Evolutionary conservation across 1,140 invertebrate genomes (phyloP).

Genomic region (Charaxes varanes): DNA sequence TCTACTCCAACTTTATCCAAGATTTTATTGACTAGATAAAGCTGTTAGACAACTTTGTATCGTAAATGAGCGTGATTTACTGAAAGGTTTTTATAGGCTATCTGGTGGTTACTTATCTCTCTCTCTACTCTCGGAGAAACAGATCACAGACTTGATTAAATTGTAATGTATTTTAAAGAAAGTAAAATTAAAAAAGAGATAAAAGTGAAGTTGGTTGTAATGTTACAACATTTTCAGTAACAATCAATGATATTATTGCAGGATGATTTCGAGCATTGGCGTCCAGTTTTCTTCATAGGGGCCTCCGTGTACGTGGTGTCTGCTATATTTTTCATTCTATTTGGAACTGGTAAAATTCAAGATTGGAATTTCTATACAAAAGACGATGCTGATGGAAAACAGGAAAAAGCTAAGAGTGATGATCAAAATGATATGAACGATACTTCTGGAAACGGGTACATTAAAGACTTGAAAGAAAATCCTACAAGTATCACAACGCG

Average conservation of each 20-base stretch:
- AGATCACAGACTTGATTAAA: too few relatives aligned
- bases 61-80: too few relatives aligned
- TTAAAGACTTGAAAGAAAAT: constrained; percentile 46
- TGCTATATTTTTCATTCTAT: constrained; percentile 80
- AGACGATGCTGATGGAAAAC: constrained; percentile 29
- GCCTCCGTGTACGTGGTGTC: constrained; percentile 81
- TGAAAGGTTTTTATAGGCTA: too few relatives aligned
- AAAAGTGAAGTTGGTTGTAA: too few relatives aligned
- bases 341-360: constrained; percentile 79
- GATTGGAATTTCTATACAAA: constrained; percentile 75
- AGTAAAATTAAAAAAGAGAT: too few relatives aligned
- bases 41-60: too few relatives aligned
- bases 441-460: constrained; percentile 29
- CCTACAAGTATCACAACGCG: constrained; percentile 37
- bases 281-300: constrained; percentile 84
- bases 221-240: too few relatives aligned
- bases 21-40: too few relatives aligned
- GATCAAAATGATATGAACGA: constrained; percentile 45
- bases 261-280: constrained; percentile 85
- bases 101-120: too few relatives aligned
- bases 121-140: too few relatives aligned
- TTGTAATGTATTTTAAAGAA: too few relatives aligned
- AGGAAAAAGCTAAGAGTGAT: constrained; percentile 34
- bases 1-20: too few relatives aligned
- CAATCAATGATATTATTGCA: constrained; percentile 49